These are phyloP conservation scores for Drosophila pegasa DNA, from an alignment of 2,888 invertebrate species.

Conservation along the genomic window DNA sequence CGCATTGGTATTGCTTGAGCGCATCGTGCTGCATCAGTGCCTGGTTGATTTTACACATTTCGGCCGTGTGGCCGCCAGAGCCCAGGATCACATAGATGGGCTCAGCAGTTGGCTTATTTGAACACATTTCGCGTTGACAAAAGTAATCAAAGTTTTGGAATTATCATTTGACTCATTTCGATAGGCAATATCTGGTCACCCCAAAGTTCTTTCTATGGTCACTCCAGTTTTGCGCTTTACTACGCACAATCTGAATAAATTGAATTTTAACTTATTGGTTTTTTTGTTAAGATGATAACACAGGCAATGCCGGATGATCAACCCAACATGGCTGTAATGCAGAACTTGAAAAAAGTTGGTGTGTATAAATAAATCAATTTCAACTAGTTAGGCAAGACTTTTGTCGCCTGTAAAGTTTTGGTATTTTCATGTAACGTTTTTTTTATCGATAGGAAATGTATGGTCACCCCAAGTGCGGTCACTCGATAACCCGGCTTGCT, in stretches of 20 bases:
- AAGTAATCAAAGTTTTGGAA: not conserved
- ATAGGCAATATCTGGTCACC: conserved; percentile 4
- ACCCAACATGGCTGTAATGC: no score
- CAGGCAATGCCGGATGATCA: no score
- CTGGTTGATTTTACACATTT: conserved; percentile 92
- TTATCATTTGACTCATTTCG: conserved; percentile 6
- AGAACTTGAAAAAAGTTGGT: no score
- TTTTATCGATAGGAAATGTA: conserved; percentile 1
- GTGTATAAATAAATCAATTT: no score
- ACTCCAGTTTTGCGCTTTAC: not conserved
- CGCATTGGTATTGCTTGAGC: conserved; percentile 87
- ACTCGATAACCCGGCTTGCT: not conserved
- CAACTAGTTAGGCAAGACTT: no score
- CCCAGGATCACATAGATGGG: conserved; percentile 83
- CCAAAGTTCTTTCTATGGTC: no score
- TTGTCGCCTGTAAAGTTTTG: no score
- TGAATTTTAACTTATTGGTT: no score
- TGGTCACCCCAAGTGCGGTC: conserved; percentile 9
- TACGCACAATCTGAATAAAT: conserved; percentile 32
- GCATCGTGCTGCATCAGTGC: conserved; percentile 84
- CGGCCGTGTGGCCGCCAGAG: conserved; percentile 92
- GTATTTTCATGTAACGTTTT: conserved; percentile 4
- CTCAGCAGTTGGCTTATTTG: conserved; percentile 8
- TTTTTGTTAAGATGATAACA: no score
- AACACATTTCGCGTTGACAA: conserved; percentile 2